Evolutionary conservation across 1,140 invertebrate species (phyloP).

Genomic region (Radopholus similis): DNA sequence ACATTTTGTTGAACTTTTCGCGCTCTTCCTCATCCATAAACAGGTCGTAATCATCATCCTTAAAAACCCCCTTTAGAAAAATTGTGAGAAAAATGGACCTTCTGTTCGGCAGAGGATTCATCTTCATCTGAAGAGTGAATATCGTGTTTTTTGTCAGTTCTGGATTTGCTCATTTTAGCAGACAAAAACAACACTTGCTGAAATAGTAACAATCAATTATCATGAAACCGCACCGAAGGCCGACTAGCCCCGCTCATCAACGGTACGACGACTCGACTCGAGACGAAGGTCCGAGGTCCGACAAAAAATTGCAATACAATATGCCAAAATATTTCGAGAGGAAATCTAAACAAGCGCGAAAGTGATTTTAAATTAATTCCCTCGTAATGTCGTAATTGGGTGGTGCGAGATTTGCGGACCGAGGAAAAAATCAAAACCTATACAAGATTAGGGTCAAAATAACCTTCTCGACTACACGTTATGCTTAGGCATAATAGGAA

Average conservation of each 20-base stretch:
- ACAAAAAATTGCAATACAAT: not conserved
- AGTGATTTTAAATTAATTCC: too few species aligned
- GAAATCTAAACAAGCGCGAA: not conserved
- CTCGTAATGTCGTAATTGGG: too few species aligned
- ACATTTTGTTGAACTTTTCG: slow-evolving; percentile 30
- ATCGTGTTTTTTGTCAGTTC: not conserved
- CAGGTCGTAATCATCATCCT: slow-evolving; percentile 30
- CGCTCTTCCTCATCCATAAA: slow-evolving; percentile 32
- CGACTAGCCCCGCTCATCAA: not conserved
- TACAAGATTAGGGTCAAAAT: too few species aligned
- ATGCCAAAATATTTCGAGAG: not conserved
- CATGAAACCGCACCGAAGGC: not conserved
- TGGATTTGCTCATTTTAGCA: not conserved
- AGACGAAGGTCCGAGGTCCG: not conserved
- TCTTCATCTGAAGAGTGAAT: not conserved
- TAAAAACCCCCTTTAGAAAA: not conserved
- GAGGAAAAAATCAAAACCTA: too few species aligned
- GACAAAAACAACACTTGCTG: not conserved
- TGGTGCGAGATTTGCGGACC: too few species aligned
- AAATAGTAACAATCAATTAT: not conserved
- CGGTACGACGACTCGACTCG: not conserved
- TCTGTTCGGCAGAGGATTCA: not conserved
- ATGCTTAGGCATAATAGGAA: too few species aligned
- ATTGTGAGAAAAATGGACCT: not conserved
- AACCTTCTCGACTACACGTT: too few species aligned